Evolutionary conservation across 2,797 vertebrate species (phyloP), one percentile per base, ranked within the genome.

Genomic region (Halcyon chelicuti): DNA sequence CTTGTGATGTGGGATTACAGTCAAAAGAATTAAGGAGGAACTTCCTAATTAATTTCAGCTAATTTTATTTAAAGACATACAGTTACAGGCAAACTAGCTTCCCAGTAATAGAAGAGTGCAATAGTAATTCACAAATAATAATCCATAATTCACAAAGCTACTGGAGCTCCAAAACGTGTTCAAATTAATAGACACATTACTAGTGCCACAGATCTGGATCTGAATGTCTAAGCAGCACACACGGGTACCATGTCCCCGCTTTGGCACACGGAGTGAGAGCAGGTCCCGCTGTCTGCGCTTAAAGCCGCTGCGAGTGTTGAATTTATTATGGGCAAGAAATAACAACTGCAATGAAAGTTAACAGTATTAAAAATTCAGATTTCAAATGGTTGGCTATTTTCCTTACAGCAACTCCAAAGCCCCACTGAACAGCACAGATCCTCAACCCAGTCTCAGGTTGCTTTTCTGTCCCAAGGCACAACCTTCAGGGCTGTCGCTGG

Each of bases 41-140:
- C 51, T 81, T 89, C 72, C 89, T 88, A 95, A 92, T 95, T 95
- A 92, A 95, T 96, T 86, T 92, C 77, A 87, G 72, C 58, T 88
- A 77, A 84, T 94, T 85, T 86, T 86, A 93, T 85, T 96, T 80
- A 79, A 92, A 94, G 80, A 61, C 52, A n/a, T 25, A 21, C 28
- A 76, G 35, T 71, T 71, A 28, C 7, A 42, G 22, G 52, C 78
- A 91, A 63, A 79, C 31, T 54, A 74, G 42, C 58, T 47, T 81
- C 68, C 74, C 88, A 73, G 47, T 3, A 4, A 87, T 5, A 62
- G 14, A 73, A 57, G 28, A n/a, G 7, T 5, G 14, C 42, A 62
- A 5, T 2, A 23, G 60, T 26, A 35, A 37, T 79, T 71, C 49
- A 39, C 37, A 39, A 39, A 39, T 39, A 39, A 39, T 39, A 39